Percentiles rank a stretch among this genome's conserved stretches.
phyloP scores from a whole-genome alignment of 1,140 invertebrate species.

The Cephus cinctus region DNA sequence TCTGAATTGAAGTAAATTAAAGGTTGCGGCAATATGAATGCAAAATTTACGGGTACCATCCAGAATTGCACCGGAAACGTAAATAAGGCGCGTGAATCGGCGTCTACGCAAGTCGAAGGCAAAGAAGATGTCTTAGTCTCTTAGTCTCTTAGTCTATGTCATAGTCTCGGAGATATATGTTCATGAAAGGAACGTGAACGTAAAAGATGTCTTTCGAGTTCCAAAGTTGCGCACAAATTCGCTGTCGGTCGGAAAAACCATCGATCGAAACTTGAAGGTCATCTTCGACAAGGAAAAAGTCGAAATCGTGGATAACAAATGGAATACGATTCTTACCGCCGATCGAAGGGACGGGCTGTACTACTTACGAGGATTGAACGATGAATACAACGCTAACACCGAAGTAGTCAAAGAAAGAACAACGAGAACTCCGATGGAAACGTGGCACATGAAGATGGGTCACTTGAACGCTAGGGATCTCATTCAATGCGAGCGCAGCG shows the following conservation, averaged over 20 bases:
- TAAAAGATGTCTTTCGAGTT: conserved; percentile 16
- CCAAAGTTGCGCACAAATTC: conserved; percentile 19
- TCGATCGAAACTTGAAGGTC: conserved; percentile 16
- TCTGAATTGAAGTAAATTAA: too few relatives aligned
- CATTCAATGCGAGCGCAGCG: not conserved
- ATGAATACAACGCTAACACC: not conserved
- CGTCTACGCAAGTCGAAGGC: conserved; percentile 10
- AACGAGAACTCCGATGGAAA: not conserved
- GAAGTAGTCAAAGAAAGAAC: not conserved
- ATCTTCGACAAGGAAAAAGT: not conserved
- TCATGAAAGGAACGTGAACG: not conserved
- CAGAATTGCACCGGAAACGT: not conserved
- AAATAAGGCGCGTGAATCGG: conserved; percentile 1
- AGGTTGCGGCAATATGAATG: too few relatives aligned
- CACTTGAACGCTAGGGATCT: conserved; percentile 9
- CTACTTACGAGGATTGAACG: not conserved
- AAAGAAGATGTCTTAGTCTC: too few relatives aligned
- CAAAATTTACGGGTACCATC: not conserved
- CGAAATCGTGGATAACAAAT: not conserved
- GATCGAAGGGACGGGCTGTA: conserved; percentile 6
- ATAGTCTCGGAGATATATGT: conserved; percentile 6
- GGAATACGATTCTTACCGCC: not conserved
- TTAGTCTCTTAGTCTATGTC: too few relatives aligned
- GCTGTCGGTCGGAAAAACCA: conserved; percentile 19
- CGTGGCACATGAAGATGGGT: not conserved